Base-by-base conservation (phyloP, 2,888 invertebrate genomes). In the Rotaria socialis region DNA sequence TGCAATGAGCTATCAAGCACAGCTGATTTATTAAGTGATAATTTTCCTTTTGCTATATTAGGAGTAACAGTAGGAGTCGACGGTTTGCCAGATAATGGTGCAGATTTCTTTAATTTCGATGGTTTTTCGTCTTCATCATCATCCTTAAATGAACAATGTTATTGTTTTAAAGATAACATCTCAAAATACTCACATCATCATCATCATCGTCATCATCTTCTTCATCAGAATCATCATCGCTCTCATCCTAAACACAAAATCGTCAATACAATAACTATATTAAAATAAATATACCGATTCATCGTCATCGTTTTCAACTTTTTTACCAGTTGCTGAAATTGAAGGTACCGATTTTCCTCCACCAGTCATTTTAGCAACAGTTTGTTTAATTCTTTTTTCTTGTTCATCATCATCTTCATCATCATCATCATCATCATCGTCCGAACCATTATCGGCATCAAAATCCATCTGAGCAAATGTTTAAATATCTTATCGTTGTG, bases 291-390 rank as follows among this genome's bases (percentile, higher is more conserved):
- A 27, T 67, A 67, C 67, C 10, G 67, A 67, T 27, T 67, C 67
- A 35, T 67, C 60, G 27, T 60, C 60, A 41, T 67, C 67, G 19
- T 67, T 16, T 27, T 7, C 67, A 16, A 67, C 27, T 4, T 67
- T 67, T 67, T 67, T 67, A 11, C 27, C 35, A 35, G 35, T 11
- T 35, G 67, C 1, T 67, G 6, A 16, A 35, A 35, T 67, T 7
- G 67, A 67, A 67, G 35, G 1, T 27, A 5, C 27, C 3, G 67
- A 67, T 67, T 67, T 67, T 27, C 35, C 67, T 35, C 67, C 67
- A 67, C 47, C 80, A 80, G 47, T 19, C 80, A 80, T 80, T 80
- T 80, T 80, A 19, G 80, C 80, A 3, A 80, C 80, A n/a, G 80
- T 80, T 47, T 80, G 8, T 47, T 47, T 47, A 24, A 80, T 43